These are phyloP conservation scores for Mamestra brassicae DNA, from an alignment of 2,888 invertebrate species.

Conservation along the genomic window DNA sequence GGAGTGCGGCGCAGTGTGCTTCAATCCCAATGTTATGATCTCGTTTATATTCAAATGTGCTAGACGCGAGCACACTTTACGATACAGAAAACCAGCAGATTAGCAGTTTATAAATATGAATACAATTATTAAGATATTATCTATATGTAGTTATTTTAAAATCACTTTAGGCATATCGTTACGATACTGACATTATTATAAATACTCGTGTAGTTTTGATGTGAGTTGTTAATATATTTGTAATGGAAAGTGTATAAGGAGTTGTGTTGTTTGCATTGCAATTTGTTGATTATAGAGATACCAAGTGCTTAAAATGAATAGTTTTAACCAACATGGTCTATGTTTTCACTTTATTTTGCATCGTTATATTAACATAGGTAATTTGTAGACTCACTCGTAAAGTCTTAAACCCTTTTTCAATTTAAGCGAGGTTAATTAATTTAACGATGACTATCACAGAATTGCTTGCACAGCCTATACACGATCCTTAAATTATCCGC, in stretches of 20 bases:
- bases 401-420: slow-evolving; percentile 9
- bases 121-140: slow-evolving; percentile 61
- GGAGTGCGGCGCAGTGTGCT: slow-evolving; percentile 55
- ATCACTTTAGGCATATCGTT: slow-evolving; percentile 34
- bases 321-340: slow-evolving; percentile 5
- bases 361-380: slow-evolving; percentile 20
- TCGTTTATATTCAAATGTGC: slow-evolving; percentile 71
- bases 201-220: slow-evolving; percentile 30
- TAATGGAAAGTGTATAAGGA: slow-evolving; percentile 31
- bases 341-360: slow-evolving; percentile 34
- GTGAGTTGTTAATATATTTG: slow-evolving; percentile 26
- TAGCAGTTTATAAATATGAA: slow-evolving; percentile 66
- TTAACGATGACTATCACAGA: slow-evolving; percentile 37
- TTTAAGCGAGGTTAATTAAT: slow-evolving; percentile 12
- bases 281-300: slow-evolving; percentile 44
- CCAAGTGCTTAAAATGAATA: slow-evolving; percentile 31
- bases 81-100: slow-evolving; percentile 69
- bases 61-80: slow-evolving; percentile 65
- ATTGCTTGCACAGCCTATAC: background rate
- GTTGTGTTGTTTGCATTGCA: slow-evolving; percentile 23
- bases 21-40: slow-evolving; percentile 69
- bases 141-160: slow-evolving; percentile 38
- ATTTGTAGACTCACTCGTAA: slow-evolving; percentile 15
- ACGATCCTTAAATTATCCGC: slow-evolving; percentile 10
- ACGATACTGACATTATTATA: slow-evolving; percentile 23